Base-by-base conservation (phyloP, 2,888 invertebrate species). In the Xylota segnis region DNA sequence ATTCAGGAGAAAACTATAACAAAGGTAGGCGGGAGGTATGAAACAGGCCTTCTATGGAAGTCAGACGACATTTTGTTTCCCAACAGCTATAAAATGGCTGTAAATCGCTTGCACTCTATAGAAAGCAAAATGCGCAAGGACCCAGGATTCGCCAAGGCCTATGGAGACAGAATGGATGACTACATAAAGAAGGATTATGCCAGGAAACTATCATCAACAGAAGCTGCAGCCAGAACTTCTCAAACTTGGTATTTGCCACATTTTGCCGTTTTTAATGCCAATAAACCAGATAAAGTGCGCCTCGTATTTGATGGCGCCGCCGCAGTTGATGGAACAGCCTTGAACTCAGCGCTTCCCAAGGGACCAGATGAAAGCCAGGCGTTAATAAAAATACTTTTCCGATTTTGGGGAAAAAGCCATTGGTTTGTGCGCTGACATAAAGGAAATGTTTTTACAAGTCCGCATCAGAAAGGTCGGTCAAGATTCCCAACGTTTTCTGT, bases 381-480 rank as follows among this genome's bases (percentile, higher is more conserved):
- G 0, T 54, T 91, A 4, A 18, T 89, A 0, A 88, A 87, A 0
- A 87, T 90, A 0, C n/a, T 90, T 1, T 87, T 90, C 75, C 88
- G 89, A 32, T 90, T 90, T 58, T 66, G 90, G 7, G 82, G n/a
- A 88, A 74, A 37, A 76, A 1, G 37, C 61, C 0, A 61, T 89
- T 0, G 90, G 89, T 0, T 66, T 90, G 0, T 88, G 66, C 9
- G 90, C 87, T 0, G 91, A 91, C 56, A 89, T 91, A 0, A 87
- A 77, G 9, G 90, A 91, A 59, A 90, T 91, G 90, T 91, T 90
- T 59, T 70, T 88, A 1, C 90, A 89, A 50, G 77, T 91, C 0
- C 86, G 86, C 5, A 89, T 91, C 1, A 10, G 65, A 0, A 50
- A 83, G 12, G 87, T 86, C 16, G 90, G 90, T 71, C 88, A 88